A percentile compares a stretch with the other conserved stretches of the same genome.
Conservation (phyloP, 2,113 vertebrate genomes). For the Mus pahari region DNA sequence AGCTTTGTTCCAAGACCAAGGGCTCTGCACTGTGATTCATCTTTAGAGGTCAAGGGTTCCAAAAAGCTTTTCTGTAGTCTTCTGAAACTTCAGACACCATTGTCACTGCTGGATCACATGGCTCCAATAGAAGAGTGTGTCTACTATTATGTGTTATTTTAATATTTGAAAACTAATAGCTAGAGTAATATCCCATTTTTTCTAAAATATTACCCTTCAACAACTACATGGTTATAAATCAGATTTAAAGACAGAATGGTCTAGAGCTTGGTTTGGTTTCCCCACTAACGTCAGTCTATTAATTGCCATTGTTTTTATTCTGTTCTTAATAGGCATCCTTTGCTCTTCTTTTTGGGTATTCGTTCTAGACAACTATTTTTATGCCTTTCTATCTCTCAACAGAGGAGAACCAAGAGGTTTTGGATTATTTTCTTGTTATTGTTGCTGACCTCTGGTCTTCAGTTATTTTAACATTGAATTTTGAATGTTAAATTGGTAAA, state of each 20-base stretch:
- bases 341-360: conserved; percentile 7
- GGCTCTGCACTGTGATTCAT: background rate
- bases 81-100: background rate
- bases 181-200: conserved; percentile 15
- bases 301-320: background rate
- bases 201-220: conserved; percentile 25
- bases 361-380: background rate
- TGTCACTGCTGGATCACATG: background rate
- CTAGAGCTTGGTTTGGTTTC: background rate
- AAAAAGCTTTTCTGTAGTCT: background rate
- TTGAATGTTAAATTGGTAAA: conserved; percentile 37
- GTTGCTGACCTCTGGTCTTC: background rate
- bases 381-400: background rate
- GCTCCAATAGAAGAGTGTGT: background rate
- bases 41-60: background rate
- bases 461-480: background rate
- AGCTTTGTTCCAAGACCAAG: background rate
- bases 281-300: background rate
- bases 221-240: background rate
- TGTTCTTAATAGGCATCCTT: background rate
- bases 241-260: conserved; percentile 9
- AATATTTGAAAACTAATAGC: background rate
- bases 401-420: background rate
- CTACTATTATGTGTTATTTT: background rate
- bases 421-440: background rate